These are phyloP conservation scores for Cyprinodon variegatus DNA, from an alignment of 2,113 vertebrate genomes.

Conservation along the genomic window DNA sequence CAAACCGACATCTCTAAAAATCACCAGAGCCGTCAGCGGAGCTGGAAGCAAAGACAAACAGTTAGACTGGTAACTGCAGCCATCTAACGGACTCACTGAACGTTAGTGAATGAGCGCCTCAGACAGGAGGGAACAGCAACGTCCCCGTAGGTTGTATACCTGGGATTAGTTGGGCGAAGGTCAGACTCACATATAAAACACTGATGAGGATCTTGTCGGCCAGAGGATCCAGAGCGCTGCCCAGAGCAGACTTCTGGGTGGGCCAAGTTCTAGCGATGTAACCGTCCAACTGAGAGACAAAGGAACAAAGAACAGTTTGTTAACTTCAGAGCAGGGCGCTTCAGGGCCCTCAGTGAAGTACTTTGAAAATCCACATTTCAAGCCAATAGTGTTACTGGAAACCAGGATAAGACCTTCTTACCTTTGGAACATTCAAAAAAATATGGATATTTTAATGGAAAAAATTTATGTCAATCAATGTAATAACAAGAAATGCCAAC, in stretches of 20 bases:
- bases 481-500: too few species aligned
- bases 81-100: background rate
- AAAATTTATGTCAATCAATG: too few species aligned
- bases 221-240: constrained; percentile 96
- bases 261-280: constrained; percentile 97
- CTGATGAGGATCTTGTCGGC: constrained; percentile 99
- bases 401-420: too few species aligned
- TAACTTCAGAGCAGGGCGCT: too few species aligned
- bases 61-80: background rate
- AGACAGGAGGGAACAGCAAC: background rate
- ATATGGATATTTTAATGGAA: too few species aligned
- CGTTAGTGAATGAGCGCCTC: background rate
- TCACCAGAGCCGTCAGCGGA: constrained; percentile 90
- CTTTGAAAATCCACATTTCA: too few species aligned
- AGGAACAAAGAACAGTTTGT: background rate
- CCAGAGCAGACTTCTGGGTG: constrained; percentile 94
- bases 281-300: constrained; percentile 87
- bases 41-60: constrained; percentile 72
- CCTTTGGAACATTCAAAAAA: too few species aligned
- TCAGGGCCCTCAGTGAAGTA: too few species aligned
- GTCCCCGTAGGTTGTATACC: constrained; percentile 77
- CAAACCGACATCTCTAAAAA: constrained; percentile 89
- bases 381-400: too few species aligned
- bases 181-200: constrained; percentile 92
- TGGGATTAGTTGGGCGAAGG: constrained; percentile 94